Evolutionary conservation across 2,797 vertebrate species (phyloP).

Genomic region (Sebastes cheni): DNA sequence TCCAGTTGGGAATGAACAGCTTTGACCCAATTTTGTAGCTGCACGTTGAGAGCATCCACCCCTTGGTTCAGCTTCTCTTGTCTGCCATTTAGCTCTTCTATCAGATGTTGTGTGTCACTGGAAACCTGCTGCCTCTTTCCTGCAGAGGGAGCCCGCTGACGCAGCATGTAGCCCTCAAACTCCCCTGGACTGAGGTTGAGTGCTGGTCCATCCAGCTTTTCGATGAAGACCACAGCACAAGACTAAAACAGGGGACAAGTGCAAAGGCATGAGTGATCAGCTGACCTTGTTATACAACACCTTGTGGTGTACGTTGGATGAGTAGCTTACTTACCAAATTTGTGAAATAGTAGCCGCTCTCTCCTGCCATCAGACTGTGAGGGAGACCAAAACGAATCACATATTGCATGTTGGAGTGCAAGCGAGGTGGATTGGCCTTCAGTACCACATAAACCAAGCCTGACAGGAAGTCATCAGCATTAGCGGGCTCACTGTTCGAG

Average conservation of each 20-base stretch:
- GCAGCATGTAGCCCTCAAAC: conserved; percentile 83
- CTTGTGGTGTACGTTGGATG: not conserved
- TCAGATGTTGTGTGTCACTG: conserved; percentile 66
- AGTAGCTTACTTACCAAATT: conserved; percentile 78
- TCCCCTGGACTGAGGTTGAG: conserved; percentile 83
- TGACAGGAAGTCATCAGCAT: conserved; percentile 86
- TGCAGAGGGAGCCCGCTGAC: conserved; percentile 41
- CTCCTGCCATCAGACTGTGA: conserved; percentile 85
- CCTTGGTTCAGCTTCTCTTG: conserved; percentile 81
- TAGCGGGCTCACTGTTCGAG: conserved; percentile 80
- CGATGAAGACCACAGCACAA: conserved; percentile 85
- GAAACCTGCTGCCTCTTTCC: conserved; percentile 54
- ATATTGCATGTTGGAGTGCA: conserved; percentile 87
- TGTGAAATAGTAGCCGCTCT: conserved; percentile 87
- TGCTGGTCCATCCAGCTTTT: conserved; percentile 84
- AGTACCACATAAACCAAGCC: conserved; percentile 83
- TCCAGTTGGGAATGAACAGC: conserved; percentile 78
- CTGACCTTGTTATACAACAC: not conserved
- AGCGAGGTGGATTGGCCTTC: conserved; percentile 85
- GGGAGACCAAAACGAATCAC: conserved; percentile 87
- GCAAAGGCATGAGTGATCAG: not conserved
- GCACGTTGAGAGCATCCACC: conserved; percentile 64
- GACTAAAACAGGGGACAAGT: conserved; percentile 69
- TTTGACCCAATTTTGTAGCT: conserved; percentile 80
- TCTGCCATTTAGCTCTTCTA: conserved; percentile 76